A percentile compares a stretch with the other conserved stretches of the same genome.
Conservation (phyloP, 2,113 vertebrate species). For the Halcyon senegalensis region DNA sequence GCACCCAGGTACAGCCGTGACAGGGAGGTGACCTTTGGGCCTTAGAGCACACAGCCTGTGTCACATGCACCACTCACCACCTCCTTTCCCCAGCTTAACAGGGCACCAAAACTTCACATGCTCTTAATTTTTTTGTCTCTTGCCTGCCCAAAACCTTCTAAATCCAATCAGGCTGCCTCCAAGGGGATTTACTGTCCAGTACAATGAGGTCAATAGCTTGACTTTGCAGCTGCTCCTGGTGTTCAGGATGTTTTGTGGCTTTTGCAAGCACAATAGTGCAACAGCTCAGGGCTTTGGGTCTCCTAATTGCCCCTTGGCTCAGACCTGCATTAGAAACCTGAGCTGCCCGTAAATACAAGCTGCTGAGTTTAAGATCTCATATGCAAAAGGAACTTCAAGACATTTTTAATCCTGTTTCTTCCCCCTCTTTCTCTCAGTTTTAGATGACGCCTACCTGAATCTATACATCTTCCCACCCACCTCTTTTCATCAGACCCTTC, state of each 20-base stretch:
- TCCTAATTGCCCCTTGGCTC: background rate
- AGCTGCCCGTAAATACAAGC: background rate
- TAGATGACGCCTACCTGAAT: background rate
- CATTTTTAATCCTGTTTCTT: background rate
- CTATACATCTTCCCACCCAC: background rate
- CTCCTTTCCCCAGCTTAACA: background rate
- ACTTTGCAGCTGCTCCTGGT: background rate
- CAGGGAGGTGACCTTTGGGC: background rate
- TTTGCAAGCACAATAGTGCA: accelerated
- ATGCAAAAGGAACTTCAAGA: background rate
- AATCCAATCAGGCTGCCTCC: background rate
- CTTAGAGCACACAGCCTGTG: background rate
- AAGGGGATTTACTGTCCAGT: background rate
- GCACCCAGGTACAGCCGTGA: accelerated
- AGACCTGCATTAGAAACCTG: background rate
- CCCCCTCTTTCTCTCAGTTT: background rate
- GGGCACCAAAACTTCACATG: accelerated
- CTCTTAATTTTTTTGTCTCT: background rate
- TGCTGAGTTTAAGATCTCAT: background rate
- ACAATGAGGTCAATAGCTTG: background rate
- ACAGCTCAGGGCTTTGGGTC: background rate
- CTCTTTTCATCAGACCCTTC: background rate
- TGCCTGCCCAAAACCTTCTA: background rate
- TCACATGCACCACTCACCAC: accelerated
- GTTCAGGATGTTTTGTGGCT: background rate